A percentile compares a stretch with the other conserved stretches of the same genome.
These are phyloP conservation scores for Oncorhynchus kisutch DNA, from an alignment of 2,113 vertebrate genomes.

Conservation along the genomic window DNA sequence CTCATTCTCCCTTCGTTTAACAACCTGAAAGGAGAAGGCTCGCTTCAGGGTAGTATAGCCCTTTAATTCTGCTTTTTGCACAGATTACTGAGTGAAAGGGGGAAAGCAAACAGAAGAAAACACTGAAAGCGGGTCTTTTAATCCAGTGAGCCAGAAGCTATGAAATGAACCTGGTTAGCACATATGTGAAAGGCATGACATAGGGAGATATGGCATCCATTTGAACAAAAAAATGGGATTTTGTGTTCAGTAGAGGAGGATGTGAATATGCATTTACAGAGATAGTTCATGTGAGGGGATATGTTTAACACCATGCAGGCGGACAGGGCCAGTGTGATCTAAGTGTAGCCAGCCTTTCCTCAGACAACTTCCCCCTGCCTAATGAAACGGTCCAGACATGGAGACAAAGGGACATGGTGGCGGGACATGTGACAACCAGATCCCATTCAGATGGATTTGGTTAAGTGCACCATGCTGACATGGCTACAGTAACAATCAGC, in stretches of 20 bases:
- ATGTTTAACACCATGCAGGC: constrained; percentile 2
- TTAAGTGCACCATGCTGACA: no score
- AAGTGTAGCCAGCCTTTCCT: constrained; percentile 26
- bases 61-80: constrained; percentile 55
- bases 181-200: constrained; percentile 50
- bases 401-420: constrained; percentile 54
- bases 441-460: constrained; percentile 43
- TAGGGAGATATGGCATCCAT: constrained; percentile 55
- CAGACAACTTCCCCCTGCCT: constrained; percentile 13
- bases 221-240: constrained; percentile 24
- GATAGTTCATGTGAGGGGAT: not conserved
- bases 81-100: constrained; percentile 57
- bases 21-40: constrained; percentile 39
- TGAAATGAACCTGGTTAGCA: constrained; percentile 58
- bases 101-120: constrained; percentile 40
- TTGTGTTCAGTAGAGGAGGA: constrained; percentile 36
- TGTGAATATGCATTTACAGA: constrained; percentile 23
- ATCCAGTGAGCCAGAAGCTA: constrained; percentile 52
- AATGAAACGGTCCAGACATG: constrained; percentile 39
- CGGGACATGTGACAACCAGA: not conserved
- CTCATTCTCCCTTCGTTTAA: constrained; percentile 3
- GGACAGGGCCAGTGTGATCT: constrained; percentile 8
- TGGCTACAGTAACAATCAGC: constrained; percentile 42
- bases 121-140: constrained; percentile 48
- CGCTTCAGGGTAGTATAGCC: constrained; percentile 33